Base-by-base conservation (phyloP, 1,140 invertebrate species). In the Acromyrmex charruanus region DNA sequence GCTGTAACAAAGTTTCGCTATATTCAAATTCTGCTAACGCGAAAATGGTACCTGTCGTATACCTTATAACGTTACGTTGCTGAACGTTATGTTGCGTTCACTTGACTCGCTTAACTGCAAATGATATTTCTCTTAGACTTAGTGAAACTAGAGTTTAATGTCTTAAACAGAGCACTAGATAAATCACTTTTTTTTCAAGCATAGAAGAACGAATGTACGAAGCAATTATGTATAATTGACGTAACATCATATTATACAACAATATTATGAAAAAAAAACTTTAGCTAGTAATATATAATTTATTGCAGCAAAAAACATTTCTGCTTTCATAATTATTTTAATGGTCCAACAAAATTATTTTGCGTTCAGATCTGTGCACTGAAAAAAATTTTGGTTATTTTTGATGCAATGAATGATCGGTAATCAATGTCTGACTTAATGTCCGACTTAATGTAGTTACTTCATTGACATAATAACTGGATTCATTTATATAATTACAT, bases 51-150 rank as follows among this genome's bases (percentile, higher is more conserved):
- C 88, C 94, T 91, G 87, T 91, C 39, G 1, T 44, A 44, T 10
- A 44, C 9, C 39, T 44, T 92, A 90, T 81, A 91, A 68, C 87
- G 69, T 90, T 90, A 89, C 87, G 91, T 92, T 90, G 86, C 25
- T 79, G 91, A 25, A 90, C 93, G 92, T 25, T 25, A 94, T 86
- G 63, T 18, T 16, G 44, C 65, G 25, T 75, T 77, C 39, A 31
- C n/a, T 44, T 80, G 55, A 66, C 49, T 51, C 25, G 55, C 61
- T 79, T 77, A 21, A 69, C 25, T 69, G 63, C 61, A 39, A 68
- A 68, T 53, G 9, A 18, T 58, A 21, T 39, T 69, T 80, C 77
- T 69, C 68, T 69, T 55, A 61, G 21, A 35, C 80, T 61, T 25
- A 6, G 39, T n/a, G 18, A 72, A 82, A 74, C 25, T 69, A 82